phyloP scores from a whole-genome alignment of 2,888 invertebrate species.

The Mesochorus sp. region DNA sequence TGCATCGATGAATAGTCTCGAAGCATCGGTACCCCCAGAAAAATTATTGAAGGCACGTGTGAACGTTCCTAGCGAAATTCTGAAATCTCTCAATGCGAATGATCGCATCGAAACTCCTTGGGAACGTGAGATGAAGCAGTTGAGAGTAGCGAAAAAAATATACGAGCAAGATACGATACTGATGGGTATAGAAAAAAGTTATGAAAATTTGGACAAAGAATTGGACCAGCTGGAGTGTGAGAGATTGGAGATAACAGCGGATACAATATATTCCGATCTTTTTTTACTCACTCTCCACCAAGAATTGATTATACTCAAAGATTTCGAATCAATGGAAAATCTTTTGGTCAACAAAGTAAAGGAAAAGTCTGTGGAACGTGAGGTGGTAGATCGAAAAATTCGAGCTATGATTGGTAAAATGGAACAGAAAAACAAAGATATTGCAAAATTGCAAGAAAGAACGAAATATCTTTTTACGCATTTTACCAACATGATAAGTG shows the following conservation, averaged over 20 bases:
- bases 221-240: slow-evolving; percentile 84
- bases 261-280: slow-evolving; percentile 85
- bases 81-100: slow-evolving; percentile 73
- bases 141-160: slow-evolving; percentile 83
- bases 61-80: slow-evolving; percentile 65
- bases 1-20: slow-evolving; percentile 64
- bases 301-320: slow-evolving; percentile 89
- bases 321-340: slow-evolving; percentile 89
- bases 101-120: slow-evolving; percentile 82
- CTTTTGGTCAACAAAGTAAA: slow-evolving; percentile 85
- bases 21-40: slow-evolving; percentile 51
- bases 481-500: slow-evolving; percentile 85
- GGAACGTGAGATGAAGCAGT: slow-evolving; percentile 84
- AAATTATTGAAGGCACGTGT: slow-evolving; percentile 49
- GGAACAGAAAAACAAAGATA: slow-evolving; percentile 82
- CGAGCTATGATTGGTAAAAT: slow-evolving; percentile 77
- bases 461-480: slow-evolving; percentile 83
- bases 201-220: slow-evolving; percentile 87
- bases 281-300: slow-evolving; percentile 88
- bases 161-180: slow-evolving; percentile 88
- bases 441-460: slow-evolving; percentile 82
- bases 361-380: slow-evolving; percentile 83
- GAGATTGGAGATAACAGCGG: slow-evolving; percentile 85
- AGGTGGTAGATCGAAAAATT: slow-evolving; percentile 66
- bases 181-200: slow-evolving; percentile 84